Evolutionary conservation across 1,140 invertebrate genomes (phyloP).

Genomic region (Vanessa atalanta): DNA sequence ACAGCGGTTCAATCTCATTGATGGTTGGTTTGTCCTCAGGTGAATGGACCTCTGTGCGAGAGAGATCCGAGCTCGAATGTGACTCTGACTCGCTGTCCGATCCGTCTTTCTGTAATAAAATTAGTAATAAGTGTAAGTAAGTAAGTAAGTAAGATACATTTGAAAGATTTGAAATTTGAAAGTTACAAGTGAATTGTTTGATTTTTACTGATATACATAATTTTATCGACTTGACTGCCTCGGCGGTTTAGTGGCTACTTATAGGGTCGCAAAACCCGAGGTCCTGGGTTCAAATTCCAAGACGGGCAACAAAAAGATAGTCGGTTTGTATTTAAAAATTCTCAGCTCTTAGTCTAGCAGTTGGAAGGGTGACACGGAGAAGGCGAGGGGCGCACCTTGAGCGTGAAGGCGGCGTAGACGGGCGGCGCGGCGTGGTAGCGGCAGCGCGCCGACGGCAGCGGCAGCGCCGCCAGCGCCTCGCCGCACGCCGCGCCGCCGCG

Average conservation of each 20-base stretch:
- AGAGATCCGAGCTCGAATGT: conserved; percentile 44
- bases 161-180: too few species aligned
- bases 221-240: too few species aligned
- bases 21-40: conserved; percentile 3
- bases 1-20: neutral
- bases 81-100: conserved; percentile 51
- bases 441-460: conserved; percentile 85
- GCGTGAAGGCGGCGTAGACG: conserved; percentile 80
- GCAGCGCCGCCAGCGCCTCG: conserved; percentile 86
- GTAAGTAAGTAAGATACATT: too few species aligned
- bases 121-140: neutral
- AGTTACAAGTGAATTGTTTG: too few species aligned
- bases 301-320: too few species aligned
- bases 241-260: too few species aligned
- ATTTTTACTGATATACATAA: too few species aligned
- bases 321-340: too few species aligned
- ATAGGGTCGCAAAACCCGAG: too few species aligned
- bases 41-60: conserved; percentile 29
- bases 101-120: conserved; percentile 58
- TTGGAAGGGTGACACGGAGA: too few species aligned
- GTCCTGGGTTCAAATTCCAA: too few species aligned
- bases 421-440: conserved; percentile 86
- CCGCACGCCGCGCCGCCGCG: conserved; percentile 85
- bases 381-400: conserved; percentile 74
- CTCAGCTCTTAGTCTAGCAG: too few species aligned